Evolutionary conservation across 2,797 vertebrate species (phyloP), one percentile per base, ranked within the genome.

Genomic region (Florisuga fusca): DNA sequence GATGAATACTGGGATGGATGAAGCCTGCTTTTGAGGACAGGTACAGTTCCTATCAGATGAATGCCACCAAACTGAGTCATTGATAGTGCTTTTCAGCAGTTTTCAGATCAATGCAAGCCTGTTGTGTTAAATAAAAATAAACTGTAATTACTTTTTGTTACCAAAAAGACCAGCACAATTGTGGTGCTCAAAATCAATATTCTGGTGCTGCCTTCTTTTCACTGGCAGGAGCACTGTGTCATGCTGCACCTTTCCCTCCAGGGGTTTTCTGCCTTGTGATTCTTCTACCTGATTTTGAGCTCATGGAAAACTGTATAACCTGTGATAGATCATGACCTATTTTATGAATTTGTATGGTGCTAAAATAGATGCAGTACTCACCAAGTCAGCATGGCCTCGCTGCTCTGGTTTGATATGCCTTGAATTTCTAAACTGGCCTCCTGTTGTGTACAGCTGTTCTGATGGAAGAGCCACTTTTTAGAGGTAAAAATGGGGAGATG

Each of bases 321-420:
- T 15, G 18, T 12, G 4, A 58, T 83, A 46, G 17, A 54, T 55
- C 34, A 4, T 50, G 78, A 73, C 54, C 81, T 78, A 6, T 77
- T 93, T 86, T 90, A 45, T 63, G 54, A 85, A 72, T 80, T 68
- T 63, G 19, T 36, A 10, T 51, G 41, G 50, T 89, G 89, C 88
- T 93, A 79, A 96, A 96, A 87, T n/a, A 84, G 91, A 43, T 71
- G 17, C 21, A 84, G 43, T 17, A 33, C 51, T 46, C 58, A 25
- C 85, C 63, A 63, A 66, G 87, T 29, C 63, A 82, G 53, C 45
- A 21, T 34, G 55, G 81, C 43, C 48, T 45, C 12, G 23, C 26
- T 80, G 59, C 78, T 73, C 13, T 48, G 80, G 13, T 48, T 45
- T 23, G 38, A 55, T 53, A 55, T 3, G 9, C 50, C 33, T 46